Conservation (phyloP, 2,113 vertebrate genomes). For the Verasper variegatus region DNA sequence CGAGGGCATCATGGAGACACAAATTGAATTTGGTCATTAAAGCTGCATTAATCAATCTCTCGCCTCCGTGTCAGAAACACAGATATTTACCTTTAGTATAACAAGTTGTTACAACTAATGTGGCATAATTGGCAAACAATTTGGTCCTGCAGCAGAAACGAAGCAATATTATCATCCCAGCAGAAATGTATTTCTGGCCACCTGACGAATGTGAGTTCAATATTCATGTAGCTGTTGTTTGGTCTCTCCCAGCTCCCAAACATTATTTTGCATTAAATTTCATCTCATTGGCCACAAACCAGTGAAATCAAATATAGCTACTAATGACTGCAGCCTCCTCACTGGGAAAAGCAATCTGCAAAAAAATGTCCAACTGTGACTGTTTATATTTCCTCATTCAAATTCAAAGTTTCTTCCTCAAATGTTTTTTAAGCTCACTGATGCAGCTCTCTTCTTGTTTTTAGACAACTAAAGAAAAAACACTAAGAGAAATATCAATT, state of each 20-base stretch:
- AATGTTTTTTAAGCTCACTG: background rate
- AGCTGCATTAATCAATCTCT: slow-evolving; percentile 8
- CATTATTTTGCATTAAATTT: background rate
- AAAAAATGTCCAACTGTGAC: background rate
- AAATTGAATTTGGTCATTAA: slow-evolving; percentile 17
- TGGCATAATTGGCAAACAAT: background rate
- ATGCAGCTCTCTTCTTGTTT: background rate
- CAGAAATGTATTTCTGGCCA: background rate
- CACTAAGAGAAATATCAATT: too few species aligned
- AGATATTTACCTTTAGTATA: background rate
- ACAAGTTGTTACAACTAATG: background rate
- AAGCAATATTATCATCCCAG: background rate
- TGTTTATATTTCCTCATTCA: background rate
- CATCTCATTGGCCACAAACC: background rate
- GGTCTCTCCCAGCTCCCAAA: background rate
- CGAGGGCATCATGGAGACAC: background rate
- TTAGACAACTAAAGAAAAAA: background rate
- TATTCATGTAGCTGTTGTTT: background rate
- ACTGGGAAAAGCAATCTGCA: background rate
- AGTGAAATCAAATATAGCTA: background rate
- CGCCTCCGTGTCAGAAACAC: background rate
- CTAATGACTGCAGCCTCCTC: background rate
- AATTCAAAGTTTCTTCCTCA: background rate
- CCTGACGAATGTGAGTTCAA: background rate
- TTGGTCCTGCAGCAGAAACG: slow-evolving; percentile 1